Percentiles rank a stretch among this genome's conserved stretches.
Conservation (phyloP, 2,888 invertebrate genomes). For the Tetragonula carbonaria region DNA sequence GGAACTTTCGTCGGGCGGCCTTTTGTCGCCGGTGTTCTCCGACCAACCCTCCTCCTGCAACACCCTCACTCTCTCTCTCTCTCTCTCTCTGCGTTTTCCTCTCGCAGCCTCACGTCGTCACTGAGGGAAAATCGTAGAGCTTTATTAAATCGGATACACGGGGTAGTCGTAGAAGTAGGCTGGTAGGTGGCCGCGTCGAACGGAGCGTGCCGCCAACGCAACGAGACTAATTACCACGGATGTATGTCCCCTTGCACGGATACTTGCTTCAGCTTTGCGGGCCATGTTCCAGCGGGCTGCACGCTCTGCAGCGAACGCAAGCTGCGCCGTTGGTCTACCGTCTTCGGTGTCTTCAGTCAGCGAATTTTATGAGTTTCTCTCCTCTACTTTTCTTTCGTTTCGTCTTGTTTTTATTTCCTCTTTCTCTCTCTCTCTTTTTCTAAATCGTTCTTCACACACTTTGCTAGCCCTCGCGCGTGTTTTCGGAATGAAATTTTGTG, state of each 20-base stretch:
- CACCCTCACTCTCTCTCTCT: too few species aligned
- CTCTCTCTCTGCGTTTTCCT: too few species aligned
- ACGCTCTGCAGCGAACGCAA: conserved; percentile 4
- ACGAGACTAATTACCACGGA: conserved; percentile 53
- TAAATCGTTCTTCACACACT: too few species aligned
- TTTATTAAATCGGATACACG: conserved; percentile 53
- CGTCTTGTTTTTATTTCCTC: background rate
- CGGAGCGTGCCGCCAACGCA: conserved; percentile 42
- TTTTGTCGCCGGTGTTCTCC: conserved; percentile 47
- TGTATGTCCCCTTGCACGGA: conserved; percentile 14
- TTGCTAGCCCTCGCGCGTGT: background rate
- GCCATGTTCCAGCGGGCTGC: conserved; percentile 1
- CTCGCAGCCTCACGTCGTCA: too few species aligned
- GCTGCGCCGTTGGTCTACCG: background rate
- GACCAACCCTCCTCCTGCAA: background rate
- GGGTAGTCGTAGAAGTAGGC: conserved; percentile 8
- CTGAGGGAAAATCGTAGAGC: conserved; percentile 24
- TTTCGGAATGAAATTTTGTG: too few species aligned
- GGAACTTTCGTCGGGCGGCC: conserved; percentile 25
- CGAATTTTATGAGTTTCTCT: conserved; percentile 23
- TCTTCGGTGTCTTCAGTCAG: conserved; percentile 6
- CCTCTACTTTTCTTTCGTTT: background rate
- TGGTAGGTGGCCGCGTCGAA: conserved; percentile 28
- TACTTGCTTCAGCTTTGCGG: too few species aligned
- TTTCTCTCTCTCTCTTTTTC: too few species aligned